Percentiles rank a stretch among this genome's conserved stretches.
Conservation (phyloP, 1,140 invertebrate genomes). For the Cylas formicarius region DNA sequence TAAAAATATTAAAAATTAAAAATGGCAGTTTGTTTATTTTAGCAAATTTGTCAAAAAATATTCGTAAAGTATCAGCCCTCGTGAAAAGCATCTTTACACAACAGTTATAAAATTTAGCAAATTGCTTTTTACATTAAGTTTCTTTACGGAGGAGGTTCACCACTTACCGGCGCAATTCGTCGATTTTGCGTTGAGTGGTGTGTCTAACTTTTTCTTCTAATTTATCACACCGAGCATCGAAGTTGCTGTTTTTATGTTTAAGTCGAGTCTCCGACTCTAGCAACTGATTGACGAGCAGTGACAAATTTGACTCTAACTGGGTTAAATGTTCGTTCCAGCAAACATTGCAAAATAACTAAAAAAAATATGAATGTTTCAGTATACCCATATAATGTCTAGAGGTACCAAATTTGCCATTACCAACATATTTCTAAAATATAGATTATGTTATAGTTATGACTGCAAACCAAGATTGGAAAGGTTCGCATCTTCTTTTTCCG, state of each 20-base stretch:
- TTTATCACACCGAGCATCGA: conserved; percentile 44
- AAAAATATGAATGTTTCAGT: not conserved
- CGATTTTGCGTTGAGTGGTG: conserved; percentile 45
- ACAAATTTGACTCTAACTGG: conserved; percentile 49
- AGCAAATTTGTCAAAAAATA: too few relatives aligned
- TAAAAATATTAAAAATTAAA: too few relatives aligned
- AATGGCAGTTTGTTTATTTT: too few relatives aligned
- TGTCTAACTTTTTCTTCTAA: conserved; percentile 45
- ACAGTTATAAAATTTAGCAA: not conserved
- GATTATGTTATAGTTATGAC: too few relatives aligned
- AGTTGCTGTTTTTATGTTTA: conserved; percentile 48
- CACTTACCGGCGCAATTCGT: conserved; percentile 34
- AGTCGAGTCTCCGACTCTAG: conserved; percentile 44
- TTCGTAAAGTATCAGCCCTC: too few relatives aligned
- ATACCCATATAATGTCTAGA: too few relatives aligned
- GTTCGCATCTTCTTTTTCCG: too few relatives aligned
- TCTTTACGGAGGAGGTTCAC: conserved; percentile 40
- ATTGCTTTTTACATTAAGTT: conserved; percentile 23
- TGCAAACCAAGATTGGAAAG: too few relatives aligned
- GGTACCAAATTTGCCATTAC: too few relatives aligned
- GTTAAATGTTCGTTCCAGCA: conserved; percentile 51
- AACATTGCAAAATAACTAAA: conserved; percentile 49
- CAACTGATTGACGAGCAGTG: conserved; percentile 47
- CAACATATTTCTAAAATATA: too few relatives aligned
- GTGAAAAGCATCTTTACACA: not conserved